Percentiles rank a stretch among this genome's conserved stretches.
Evolutionary conservation across 2,888 invertebrate genomes (phyloP).

Genomic region (Leptopilina myrica): DNA sequence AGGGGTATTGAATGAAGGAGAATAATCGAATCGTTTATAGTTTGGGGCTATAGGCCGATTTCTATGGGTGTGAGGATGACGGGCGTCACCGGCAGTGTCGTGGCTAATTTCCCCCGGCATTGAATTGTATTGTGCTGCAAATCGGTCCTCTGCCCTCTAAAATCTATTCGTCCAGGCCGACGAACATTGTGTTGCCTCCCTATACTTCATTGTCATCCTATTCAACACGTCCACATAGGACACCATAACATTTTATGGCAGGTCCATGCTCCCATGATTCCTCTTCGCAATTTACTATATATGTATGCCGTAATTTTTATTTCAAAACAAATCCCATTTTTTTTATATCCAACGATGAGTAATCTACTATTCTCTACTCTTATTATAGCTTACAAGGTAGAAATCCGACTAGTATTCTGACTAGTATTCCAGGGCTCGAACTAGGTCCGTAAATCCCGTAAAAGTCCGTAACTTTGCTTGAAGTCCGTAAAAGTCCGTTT

Average conservation of each 20-base stretch:
- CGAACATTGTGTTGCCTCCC: constrained; percentile 49
- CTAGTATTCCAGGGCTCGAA: no score
- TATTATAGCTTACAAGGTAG: no score
- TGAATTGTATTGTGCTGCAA: constrained; percentile 74
- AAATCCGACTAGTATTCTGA: no score
- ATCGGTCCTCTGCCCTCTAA: constrained; percentile 66
- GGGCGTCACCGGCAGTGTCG: constrained; percentile 73
- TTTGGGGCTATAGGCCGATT: constrained; percentile 42
- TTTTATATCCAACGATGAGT: neutral
- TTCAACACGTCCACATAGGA: constrained; percentile 52
- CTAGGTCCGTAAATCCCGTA: no score
- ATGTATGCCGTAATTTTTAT: neutral
- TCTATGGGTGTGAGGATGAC: constrained; percentile 65
- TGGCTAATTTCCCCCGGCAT: constrained; percentile 75
- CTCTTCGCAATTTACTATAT: neutral
- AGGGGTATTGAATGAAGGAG: constrained; percentile 32
- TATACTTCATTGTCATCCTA: constrained; percentile 61
- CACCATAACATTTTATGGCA: constrained; percentile 49
- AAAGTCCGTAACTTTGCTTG: no score
- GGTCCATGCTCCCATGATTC: constrained; percentile 36
- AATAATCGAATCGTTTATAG: constrained; percentile 35
- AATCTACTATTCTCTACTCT: no score
- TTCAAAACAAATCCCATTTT: neutral
- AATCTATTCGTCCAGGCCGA: constrained; percentile 45
- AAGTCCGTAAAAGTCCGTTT: no score